A percentile compares a stretch with the other conserved stretches of the same genome.
These are phyloP conservation scores for Cardiocondyla obscurior DNA, from an alignment of 1,140 invertebrate genomes.

Conservation along the genomic window DNA sequence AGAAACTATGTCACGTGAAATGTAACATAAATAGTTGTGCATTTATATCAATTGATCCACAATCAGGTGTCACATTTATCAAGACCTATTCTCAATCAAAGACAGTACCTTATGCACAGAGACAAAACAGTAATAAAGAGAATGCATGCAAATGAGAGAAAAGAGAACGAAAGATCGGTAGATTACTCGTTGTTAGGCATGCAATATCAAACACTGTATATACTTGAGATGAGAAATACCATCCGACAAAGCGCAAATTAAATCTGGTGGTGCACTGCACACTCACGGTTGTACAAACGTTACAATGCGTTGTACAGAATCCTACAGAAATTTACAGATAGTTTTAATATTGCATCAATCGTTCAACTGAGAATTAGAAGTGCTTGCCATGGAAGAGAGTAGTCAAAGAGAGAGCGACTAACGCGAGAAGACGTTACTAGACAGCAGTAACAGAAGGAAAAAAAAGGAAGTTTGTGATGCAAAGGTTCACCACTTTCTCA, in stretches of 20 bases:
- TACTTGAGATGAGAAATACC: constrained; percentile 42
- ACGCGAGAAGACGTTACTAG: background rate
- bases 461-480: background rate
- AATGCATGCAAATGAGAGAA: constrained; percentile 56
- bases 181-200: constrained; percentile 57
- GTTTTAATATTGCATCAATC: background rate
- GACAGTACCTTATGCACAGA: constrained; percentile 59
- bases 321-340: background rate
- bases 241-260: constrained; percentile 46
- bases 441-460: background rate
- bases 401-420: background rate
- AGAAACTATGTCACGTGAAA: background rate
- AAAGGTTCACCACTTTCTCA: background rate
- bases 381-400: background rate
- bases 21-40: background rate
- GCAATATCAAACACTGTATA: constrained; percentile 57
- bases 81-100: constrained; percentile 30
- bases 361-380: background rate
- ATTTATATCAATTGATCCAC: background rate
- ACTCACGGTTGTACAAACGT: constrained; percentile 37
- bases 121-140: constrained; percentile 48
- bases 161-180: constrained; percentile 30
- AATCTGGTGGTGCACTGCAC: constrained; percentile 28
- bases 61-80: background rate
- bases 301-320: constrained; percentile 40